A percentile compares a stretch with the other conserved stretches of the same genome.
phyloP scores from a whole-genome alignment of 2,797 vertebrate genomes.

The Silurus aristotelis region DNA sequence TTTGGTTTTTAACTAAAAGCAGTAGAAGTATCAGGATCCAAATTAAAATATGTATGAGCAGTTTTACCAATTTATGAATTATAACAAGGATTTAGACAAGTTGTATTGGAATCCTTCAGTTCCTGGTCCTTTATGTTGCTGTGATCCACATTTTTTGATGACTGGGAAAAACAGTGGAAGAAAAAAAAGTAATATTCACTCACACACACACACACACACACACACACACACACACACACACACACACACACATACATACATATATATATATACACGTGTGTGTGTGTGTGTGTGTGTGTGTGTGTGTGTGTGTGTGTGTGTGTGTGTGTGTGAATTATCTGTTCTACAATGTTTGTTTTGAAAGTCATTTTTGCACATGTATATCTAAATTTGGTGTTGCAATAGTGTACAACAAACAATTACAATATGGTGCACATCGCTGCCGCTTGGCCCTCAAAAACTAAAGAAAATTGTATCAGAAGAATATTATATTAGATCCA shows the following conservation, averaged over 20 bases:
- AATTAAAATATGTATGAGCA: not conserved
- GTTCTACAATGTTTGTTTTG: not conserved
- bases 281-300: no score
- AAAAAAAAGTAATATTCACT: not conserved
- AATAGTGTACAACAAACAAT: not conserved
- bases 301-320: no score
- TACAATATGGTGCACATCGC: not conserved
- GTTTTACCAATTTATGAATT: not conserved
- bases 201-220: no score
- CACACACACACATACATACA: no score
- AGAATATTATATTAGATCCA: not conserved
- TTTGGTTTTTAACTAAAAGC: not conserved
- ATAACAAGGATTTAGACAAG: not conserved
- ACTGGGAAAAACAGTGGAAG: not conserved
- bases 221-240: no score
- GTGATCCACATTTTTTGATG: not conserved
- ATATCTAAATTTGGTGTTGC: not conserved
- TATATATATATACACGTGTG: no score
- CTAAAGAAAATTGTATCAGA: not conserved
- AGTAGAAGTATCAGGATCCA: not conserved
- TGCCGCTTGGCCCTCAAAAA: not conserved
- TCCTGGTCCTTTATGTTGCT: not conserved
- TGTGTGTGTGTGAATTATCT: no score
- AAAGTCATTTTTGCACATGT: not conserved
- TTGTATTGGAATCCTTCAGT: not conserved